phyloP scores from a whole-genome alignment of 2,888 invertebrate genomes.

The Coelinius sp. region DNA sequence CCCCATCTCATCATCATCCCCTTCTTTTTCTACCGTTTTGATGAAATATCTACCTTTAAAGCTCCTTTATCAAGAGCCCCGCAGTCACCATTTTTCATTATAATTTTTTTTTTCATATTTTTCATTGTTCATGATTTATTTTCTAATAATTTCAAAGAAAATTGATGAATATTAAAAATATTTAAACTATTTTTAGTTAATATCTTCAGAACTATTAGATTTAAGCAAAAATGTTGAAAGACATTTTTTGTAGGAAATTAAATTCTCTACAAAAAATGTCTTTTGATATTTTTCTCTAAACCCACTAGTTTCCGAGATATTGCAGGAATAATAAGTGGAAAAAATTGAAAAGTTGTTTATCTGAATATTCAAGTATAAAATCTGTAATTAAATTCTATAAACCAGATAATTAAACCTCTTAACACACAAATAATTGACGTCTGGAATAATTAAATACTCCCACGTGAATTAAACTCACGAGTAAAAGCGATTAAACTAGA shows the following conservation, averaged over 20 bases:
- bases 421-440: not conserved
- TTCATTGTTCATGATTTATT: not conserved
- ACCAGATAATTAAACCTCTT: not conserved
- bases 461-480: not conserved
- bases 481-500: not conserved
- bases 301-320: not conserved
- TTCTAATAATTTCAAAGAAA: too few species aligned
- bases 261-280: not conserved
- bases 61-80: conserved; percentile 31
- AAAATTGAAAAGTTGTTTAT: too few species aligned
- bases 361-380: not conserved
- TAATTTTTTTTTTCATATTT: not conserved
- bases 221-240: not conserved
- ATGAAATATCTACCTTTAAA: conserved; percentile 31
- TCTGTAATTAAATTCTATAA: not conserved
- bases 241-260: not conserved
- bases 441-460: not conserved
- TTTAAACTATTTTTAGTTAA: too few species aligned
- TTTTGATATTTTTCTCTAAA: too few species aligned
- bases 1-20: not conserved
- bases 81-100: conserved; percentile 9
- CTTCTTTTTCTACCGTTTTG: conserved; percentile 29
- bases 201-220: not conserved
- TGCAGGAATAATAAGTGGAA: not conserved
- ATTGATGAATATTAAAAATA: too few species aligned